These are phyloP conservation scores for Callyntrura guangdongensis DNA, from an alignment of 2,888 invertebrate genomes.

Conservation along the genomic window DNA sequence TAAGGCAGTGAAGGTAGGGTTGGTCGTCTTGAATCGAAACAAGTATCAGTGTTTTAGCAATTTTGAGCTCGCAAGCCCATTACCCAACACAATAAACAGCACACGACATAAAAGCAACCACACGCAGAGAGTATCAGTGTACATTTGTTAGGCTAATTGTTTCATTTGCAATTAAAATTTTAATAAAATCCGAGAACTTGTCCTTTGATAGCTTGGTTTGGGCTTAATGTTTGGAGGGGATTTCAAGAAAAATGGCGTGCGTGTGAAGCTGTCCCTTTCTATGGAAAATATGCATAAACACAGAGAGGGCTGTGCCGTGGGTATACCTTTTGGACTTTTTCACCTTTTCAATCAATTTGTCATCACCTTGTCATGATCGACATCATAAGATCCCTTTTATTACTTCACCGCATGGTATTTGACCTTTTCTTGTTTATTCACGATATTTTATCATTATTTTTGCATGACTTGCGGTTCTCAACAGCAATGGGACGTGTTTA, in stretches of 20 bases:
- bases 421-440: conserved; percentile 64
- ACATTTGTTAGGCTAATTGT: conserved; percentile 14
- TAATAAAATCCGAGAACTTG: neutral
- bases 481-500: neutral
- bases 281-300: neutral
- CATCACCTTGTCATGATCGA: conserved; percentile 25
- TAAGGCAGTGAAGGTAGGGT: neutral
- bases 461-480: conserved; percentile 10
- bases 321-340: neutral
- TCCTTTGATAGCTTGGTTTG: conserved; percentile 12
- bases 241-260: neutral
- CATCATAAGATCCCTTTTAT: conserved; percentile 28
- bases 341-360: conserved; percentile 56
- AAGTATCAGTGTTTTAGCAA: too few species aligned
- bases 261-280: neutral
- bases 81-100: neutral
- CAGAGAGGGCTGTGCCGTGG: neutral
- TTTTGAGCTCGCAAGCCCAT: too few species aligned
- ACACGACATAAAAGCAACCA: neutral
- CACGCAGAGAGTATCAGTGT: conserved; percentile 1
- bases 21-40: neutral
- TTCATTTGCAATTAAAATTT: conserved; percentile 54
- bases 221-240: neutral
- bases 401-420: conserved; percentile 59
- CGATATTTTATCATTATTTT: conserved; percentile 4